Base-by-base conservation (phyloP, 2,888 invertebrate species). In the Drosophila basisetae region DNA sequence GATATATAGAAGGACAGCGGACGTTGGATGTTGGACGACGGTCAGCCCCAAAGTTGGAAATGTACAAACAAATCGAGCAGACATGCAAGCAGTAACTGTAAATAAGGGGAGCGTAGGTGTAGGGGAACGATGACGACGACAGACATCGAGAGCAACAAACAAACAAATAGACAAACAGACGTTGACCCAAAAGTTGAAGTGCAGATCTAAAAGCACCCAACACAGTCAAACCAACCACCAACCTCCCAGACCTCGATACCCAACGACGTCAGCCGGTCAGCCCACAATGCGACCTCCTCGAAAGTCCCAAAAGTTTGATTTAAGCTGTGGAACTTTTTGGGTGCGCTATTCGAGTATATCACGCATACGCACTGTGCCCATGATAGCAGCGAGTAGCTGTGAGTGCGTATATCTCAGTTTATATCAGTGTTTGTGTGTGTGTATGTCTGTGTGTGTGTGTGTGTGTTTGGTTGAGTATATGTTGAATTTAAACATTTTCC, bases 131-230 rank as follows among this genome's bases (percentile, higher is more conserved):
- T 43, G 69, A 74, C 68, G 76, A 80, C 80, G 74, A 72, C 81
- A 83, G 83, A 80, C 75, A 79, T 58, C 66, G 82, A 82, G 78
- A 90, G 89, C 90, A 89, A 87, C 91, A 84, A 88, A 87, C 91
- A 91, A 89, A 91, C 82, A 82, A 80, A 89, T 83, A 83, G 82
- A 86, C 89, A 84, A 89, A 86, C 91, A 86, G 91, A 90, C 91
- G 91, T 89, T 89, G 86, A 86, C 86, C 89, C 85, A 86, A 86
- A 86, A 86, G 89, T 86, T 86, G 89, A 90, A 90, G 85, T 90
- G 89, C 84, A 86, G 85, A 86, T 89, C 86, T 79, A 68, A 90
- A 81, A 87, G 91, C 80, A 73, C 50, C 64, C 64, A 73, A 47
- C 28, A 76, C 64, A 66, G 62, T 76, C 74, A 78, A 43, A 61